Evolutionary conservation across 2,797 vertebrate species (phyloP).

Genomic region (Loriculus beryllinus): DNA sequence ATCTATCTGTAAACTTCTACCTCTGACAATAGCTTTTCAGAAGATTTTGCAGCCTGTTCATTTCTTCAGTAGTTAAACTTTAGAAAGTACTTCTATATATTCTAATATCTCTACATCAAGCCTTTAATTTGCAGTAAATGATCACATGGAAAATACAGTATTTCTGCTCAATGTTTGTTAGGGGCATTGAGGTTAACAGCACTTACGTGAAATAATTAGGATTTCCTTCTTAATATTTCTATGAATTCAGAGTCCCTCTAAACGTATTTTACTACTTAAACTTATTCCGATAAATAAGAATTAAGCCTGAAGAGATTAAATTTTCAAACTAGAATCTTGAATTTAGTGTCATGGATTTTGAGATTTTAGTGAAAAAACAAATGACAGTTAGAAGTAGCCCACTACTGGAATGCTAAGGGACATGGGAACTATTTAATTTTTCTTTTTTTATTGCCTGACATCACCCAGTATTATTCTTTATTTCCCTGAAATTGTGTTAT

Average conservation of each 20-base stretch:
- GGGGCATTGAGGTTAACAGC: not conserved
- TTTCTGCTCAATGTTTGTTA: not conserved
- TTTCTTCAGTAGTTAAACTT: not conserved
- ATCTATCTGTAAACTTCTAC: not conserved
- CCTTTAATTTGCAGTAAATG: not conserved
- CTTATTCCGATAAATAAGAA: not conserved
- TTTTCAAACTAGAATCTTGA: not conserved
- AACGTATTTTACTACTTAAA: not conserved
- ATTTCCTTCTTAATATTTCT: not conserved
- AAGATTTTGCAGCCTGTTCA: not conserved
- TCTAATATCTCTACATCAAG: not conserved
- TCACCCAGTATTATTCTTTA: not conserved
- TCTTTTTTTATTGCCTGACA: not conserved
- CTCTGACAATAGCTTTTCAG: not conserved
- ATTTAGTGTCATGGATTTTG: not conserved
- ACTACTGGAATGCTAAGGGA: not conserved
- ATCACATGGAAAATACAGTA: not conserved
- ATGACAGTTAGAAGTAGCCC: not conserved
- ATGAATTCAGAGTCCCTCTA: not conserved
- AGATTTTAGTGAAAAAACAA: not conserved
- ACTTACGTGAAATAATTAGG: not conserved
- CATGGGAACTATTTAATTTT: not conserved
- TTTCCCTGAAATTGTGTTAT: not conserved
- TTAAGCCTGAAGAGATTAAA: not conserved
- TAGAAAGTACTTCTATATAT: not conserved